Evolutionary conservation across 2,113 vertebrate genomes (phyloP), one percentile per base, ranked within the genome.

Genomic region (Cygnus buccinator): DNA sequence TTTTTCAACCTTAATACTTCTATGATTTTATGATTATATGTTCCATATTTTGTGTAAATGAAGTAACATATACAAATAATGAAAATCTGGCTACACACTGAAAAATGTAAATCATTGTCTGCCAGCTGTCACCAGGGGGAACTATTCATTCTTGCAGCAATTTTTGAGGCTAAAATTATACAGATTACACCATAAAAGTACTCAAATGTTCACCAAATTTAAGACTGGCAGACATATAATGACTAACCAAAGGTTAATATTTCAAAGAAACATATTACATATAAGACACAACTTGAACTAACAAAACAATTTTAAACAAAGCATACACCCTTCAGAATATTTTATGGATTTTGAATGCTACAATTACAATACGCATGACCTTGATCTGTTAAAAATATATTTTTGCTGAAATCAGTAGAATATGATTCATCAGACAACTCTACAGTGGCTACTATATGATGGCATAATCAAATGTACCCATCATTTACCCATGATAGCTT

Each of bases 141-240:
- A 92, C 89, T 93, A 93, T 94, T 94, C 96, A 95, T 96, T 97
- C 89, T 78, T 90, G 43, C 48, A 95, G 43, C 20, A 72, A 3
- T 76, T 89, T 96, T 72, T 14, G 35, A 91, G 73, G 18, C n/a
- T 84, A 11, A 44, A 80, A 21, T 80, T n/a, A 61, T 93, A 87
- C 17, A 39, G 67, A 78, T 73, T 82, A 50, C 4, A 76, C 9
- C 35, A 73, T 26, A 58, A 20, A 83, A 94, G 41, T 26, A 79
- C 26, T 68, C 10, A 77, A 67, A 74, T 35, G 4, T 78, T 94
- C 55, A 61, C 31, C 88, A 86, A 79, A 63, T n/a, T 48, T 35
- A 50, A 18, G 48, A 63, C n/a, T 62, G 28, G 11, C 19, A 58
- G 31, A 43, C 33, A 2, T 59, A 17, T 66, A 90, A 66, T 52